These are phyloP conservation scores for Numida meleagris DNA, from an alignment of 2,113 vertebrate genomes.

Conservation along the genomic window DNA sequence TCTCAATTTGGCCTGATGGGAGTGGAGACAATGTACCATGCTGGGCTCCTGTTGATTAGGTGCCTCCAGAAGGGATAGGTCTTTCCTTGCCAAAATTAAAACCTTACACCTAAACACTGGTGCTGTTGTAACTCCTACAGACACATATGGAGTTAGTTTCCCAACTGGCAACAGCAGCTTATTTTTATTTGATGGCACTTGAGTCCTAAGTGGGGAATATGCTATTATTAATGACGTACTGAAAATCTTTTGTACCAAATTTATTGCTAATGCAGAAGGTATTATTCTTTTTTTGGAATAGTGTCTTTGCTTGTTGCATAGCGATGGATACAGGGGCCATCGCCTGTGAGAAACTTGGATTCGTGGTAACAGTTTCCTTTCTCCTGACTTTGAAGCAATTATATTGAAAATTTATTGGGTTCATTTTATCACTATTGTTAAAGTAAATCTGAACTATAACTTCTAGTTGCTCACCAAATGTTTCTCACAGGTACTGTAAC, in stretches of 20 bases:
- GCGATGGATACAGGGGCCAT: background rate
- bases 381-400: background rate
- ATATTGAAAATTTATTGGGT: background rate
- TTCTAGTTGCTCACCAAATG: background rate
- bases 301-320: background rate
- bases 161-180: constrained; percentile 1
- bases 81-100: background rate
- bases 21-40: background rate
- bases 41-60: background rate
- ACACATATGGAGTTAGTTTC: constrained; percentile 32
- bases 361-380: background rate
- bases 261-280: constrained; percentile 10
- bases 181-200: constrained; percentile 39
- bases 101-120: constrained; percentile 5
- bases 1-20: background rate
- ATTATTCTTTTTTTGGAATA: background rate
- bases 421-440: background rate
- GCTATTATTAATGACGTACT: constrained; percentile 38
- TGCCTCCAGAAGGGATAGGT: background rate
- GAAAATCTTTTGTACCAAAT: constrained; percentile 17
- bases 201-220: constrained; percentile 1
- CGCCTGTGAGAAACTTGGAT: background rate
- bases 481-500: background rate
- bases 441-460: background rate
- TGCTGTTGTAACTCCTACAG: background rate